Evolutionary conservation across 2,888 invertebrate genomes (phyloP).

Genomic region (Hydroisotoma schaefferi): DNA sequence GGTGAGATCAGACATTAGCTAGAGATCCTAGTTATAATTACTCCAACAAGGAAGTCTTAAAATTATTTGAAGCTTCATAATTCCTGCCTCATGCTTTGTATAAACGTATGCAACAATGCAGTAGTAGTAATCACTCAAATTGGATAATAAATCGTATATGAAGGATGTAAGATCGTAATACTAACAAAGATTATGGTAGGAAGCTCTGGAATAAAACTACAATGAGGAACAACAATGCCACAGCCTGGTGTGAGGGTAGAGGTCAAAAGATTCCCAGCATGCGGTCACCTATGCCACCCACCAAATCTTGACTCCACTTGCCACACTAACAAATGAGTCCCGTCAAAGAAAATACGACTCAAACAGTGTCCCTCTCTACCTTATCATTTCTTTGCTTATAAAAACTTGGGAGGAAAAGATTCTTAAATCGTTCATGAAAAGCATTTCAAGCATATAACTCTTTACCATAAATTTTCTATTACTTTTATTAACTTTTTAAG

Average conservation of each 20-base stretch:
- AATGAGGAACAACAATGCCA: constrained; percentile 27
- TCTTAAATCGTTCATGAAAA: too few species aligned
- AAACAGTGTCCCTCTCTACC: constrained; percentile 16
- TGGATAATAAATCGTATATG: constrained; percentile 8
- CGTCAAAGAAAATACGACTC: constrained; percentile 46
- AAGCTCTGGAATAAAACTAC: constrained; percentile 19
- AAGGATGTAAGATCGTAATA: background rate
- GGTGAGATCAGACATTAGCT: too few species aligned
- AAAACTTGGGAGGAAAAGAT: too few species aligned
- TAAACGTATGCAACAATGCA: background rate
- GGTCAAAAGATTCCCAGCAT: constrained; percentile 46
- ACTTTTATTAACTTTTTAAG: too few species aligned
- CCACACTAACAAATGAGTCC: constrained; percentile 48
- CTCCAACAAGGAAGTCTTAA: constrained; percentile 1
- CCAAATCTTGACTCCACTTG: constrained; percentile 42
- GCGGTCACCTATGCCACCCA: constrained; percentile 48
- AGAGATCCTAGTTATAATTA: too few species aligned
- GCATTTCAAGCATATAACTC: too few species aligned
- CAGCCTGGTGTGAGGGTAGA: constrained; percentile 42
- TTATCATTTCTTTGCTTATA: background rate
- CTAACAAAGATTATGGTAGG: constrained; percentile 5
- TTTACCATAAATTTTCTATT: too few species aligned
- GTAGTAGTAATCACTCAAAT: constrained; percentile 7
- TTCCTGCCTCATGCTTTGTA: background rate
- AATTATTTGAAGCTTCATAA: background rate